Base-by-base conservation (phyloP, 2,113 vertebrate genomes). In the Ochotona curzoniae region DNA sequence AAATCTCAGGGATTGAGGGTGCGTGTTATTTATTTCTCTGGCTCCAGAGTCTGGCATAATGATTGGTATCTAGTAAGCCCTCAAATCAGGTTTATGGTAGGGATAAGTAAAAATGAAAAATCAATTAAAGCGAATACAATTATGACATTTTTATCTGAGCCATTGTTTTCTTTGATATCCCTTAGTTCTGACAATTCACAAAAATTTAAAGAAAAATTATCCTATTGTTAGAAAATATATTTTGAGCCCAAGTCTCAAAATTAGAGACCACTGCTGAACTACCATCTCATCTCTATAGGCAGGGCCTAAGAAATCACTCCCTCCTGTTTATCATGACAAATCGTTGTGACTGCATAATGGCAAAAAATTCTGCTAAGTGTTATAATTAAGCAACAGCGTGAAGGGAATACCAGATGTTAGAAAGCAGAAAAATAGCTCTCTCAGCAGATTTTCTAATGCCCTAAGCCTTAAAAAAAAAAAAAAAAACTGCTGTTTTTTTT, bases 341-440 rank as follows among this genome's bases (percentile, higher is more conserved):
- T 88, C n/a, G 47, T 83, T 92, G 25, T 73, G 32, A 93, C 35
- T 83, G 18, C 66, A n/a, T 26, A 67, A 28, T 71, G 35, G 35
- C 60, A 80, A 54, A 81, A 93, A 78, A 64, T 93, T 94, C 71
- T 93, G 32, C 38, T 84, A 95, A 95, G 54, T 76, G 20, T 86
- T 20, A 83, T 76, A 84, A 83, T 92, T 95, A 86, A 82, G n/a
- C 32, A 89, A 76, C 35, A 80, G 32, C 88, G 66, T 7, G 86
- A 92, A 85, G 90, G 61, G 13, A 90, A 82, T 10, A 13, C 30
- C 70, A 83, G 76, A 73, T 92, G n/a, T 89, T 89, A 63, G 35
- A 35, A 94, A 93, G 66, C 15, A 54, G 61, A 81, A 67, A 92
- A 86, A 66, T 86, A 64, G 66, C 26, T 64, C 5, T 85, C 8